Percentiles rank a stretch among this genome's conserved stretches.
Evolutionary conservation across 30 jellyfish, hydroid and myxozoan genomes (phyloP).

Genomic region (Morbakka virulenta): DNA sequence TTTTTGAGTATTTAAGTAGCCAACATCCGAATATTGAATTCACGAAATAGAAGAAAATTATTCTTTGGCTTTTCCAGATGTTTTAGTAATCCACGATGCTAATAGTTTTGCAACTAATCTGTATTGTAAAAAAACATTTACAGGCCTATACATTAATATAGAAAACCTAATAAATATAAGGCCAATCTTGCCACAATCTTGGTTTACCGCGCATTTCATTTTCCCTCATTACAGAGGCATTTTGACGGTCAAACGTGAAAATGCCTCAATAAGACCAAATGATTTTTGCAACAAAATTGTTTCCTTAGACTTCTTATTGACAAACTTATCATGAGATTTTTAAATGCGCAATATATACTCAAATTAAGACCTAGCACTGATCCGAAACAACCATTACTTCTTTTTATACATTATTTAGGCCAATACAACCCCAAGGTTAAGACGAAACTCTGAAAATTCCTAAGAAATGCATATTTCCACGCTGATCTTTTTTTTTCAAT

Average conservation of each 20-base stretch:
- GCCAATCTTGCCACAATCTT: not conserved
- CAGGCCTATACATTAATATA: not conserved
- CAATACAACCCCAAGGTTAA: not conserved
- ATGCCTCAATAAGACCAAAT: too few relatives aligned
- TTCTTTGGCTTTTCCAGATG: not conserved
- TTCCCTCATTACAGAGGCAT: not conserved
- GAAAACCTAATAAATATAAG: not conserved
- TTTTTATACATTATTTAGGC: not conserved
- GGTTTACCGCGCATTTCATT: not conserved
- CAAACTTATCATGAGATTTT: too few relatives aligned
- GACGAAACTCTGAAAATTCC: not conserved
- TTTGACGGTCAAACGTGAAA: not conserved
- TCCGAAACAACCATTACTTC: not conserved
- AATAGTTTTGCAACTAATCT: not conserved
- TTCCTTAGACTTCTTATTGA: not conserved
- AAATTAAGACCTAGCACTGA: not conserved
- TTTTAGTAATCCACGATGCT: not conserved
- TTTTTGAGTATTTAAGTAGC: not conserved
- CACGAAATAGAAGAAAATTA: not conserved
- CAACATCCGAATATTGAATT: slow-evolving; percentile 32
- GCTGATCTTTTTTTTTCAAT: too few relatives aligned
- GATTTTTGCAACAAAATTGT: not conserved
- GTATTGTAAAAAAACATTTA: not conserved
- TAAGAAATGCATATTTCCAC: too few relatives aligned
- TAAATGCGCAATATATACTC: not conserved